Evolutionary conservation across 92 coral and sea anemone genomes (phyloP).

Genomic region (Plumapathes pennacea): DNA sequence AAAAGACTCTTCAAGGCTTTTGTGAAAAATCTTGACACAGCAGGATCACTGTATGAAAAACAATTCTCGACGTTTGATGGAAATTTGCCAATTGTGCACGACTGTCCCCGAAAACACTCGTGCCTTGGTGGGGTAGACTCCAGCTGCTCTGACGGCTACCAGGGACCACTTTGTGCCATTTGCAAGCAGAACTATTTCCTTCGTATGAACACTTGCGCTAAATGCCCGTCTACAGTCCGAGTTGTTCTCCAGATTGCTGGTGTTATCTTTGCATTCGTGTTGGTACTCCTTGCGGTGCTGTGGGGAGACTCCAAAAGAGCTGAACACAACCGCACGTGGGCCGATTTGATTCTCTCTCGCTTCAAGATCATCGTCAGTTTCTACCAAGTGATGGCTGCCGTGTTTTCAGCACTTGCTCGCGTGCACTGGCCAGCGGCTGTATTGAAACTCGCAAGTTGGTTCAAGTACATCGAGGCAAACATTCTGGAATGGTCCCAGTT

Average conservation of each 20-base stretch:
- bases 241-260: slow-evolving; percentile 9
- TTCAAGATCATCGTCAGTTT: slow-evolving; percentile 40
- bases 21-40: background rate
- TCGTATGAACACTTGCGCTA: slow-evolving; percentile 21
- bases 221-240: slow-evolving; percentile 13
- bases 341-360: slow-evolving; percentile 43
- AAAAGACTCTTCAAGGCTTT: background rate
- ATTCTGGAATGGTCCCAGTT: slow-evolving; percentile 31
- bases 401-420: slow-evolving; percentile 28
- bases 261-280: slow-evolving; percentile 8
- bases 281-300: slow-evolving; percentile 2
- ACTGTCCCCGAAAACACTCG: slow-evolving; percentile 21
- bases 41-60: background rate
- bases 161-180: slow-evolving; percentile 26
- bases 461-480: slow-evolving; percentile 25
- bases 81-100: slow-evolving; percentile 10
- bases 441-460: slow-evolving; percentile 13
- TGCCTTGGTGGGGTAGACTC: slow-evolving; percentile 33
- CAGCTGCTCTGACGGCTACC: slow-evolving; percentile 20
- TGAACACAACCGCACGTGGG: slow-evolving; percentile 27
- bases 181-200: slow-evolving; percentile 14
- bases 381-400: slow-evolving; percentile 41
- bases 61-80: background rate
- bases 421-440: slow-evolving; percentile 32
- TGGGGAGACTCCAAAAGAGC: slow-evolving; percentile 28